A percentile compares a stretch with the other conserved stretches of the same genome.
Conservation (phyloP, 2,113 vertebrate genomes). For the Chloebia gouldiae region DNA sequence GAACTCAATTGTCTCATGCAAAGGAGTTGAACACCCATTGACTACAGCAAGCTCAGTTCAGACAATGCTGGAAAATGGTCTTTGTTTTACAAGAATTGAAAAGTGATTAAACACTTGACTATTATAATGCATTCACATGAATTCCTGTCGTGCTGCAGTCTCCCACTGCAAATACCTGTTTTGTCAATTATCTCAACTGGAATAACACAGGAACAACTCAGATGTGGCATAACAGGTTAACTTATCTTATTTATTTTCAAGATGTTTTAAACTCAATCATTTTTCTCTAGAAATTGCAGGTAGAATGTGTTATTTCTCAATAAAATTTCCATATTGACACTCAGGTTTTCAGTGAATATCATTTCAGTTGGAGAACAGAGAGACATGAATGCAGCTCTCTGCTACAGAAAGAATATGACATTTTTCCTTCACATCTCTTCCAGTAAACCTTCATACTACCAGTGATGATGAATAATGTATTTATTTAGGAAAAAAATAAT, state of each 20-base stretch:
- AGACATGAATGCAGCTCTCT: background rate
- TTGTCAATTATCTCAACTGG: slow-evolving; percentile 39
- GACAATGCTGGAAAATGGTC: slow-evolving; percentile 31
- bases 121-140: slow-evolving; percentile 33
- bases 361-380: background rate
- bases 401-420: background rate
- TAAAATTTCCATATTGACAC: background rate
- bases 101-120: slow-evolving; percentile 47
- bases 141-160: background rate
- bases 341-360: background rate
- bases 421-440: background rate
- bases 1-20: slow-evolving; percentile 28
- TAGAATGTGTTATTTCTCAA: background rate
- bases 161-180: slow-evolving; percentile 27
- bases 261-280: background rate
- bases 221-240: background rate
- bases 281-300: slow-evolving; percentile 5
- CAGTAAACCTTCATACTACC: background rate
- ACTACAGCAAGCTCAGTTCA: background rate
- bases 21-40: slow-evolving; percentile 12
- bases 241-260: background rate
- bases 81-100: slow-evolving; percentile 48
- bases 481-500: background rate
- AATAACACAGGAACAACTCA: background rate
- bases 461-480: background rate